phyloP scores from a whole-genome alignment of 2,888 invertebrate genomes.

The Melipona bicolor region DNA sequence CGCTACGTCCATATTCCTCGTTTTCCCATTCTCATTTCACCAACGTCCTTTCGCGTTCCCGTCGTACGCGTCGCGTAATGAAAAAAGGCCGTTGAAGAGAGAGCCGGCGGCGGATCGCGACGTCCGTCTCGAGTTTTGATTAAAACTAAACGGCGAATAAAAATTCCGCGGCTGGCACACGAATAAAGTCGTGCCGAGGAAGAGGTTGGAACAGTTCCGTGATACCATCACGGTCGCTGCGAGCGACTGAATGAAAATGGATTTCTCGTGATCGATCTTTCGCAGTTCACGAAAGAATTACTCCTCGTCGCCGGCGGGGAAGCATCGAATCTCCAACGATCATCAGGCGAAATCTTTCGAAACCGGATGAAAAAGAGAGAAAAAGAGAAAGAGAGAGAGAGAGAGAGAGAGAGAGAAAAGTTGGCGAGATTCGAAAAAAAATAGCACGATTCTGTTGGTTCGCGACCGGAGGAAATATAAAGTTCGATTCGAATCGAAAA shows the following conservation, averaged over 20 bases:
- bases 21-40: slow-evolving; percentile 60
- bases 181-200: neutral
- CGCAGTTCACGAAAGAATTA: neutral
- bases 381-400: neutral
- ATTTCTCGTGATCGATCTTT: slow-evolving; percentile 3
- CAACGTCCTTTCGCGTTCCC: slow-evolving; percentile 44
- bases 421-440: slow-evolving; percentile 20
- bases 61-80: slow-evolving; percentile 47
- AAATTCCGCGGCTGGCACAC: slow-evolving; percentile 64
- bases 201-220: neutral
- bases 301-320: neutral
- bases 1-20: slow-evolving; percentile 38
- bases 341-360: neutral
- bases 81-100: slow-evolving; percentile 51
- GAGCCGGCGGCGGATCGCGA: slow-evolving; percentile 36
- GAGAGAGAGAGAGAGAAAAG: neutral
- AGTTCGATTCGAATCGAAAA: slow-evolving; percentile 57
- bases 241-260: slow-evolving; percentile 8
- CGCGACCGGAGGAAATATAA: slow-evolving; percentile 46
- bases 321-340: neutral
- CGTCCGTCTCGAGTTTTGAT: slow-evolving; percentile 71
- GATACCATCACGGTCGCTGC: slow-evolving; percentile 15
- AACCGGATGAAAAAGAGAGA: neutral
- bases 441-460: slow-evolving; percentile 18
- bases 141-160: slow-evolving; percentile 77